Base-by-base conservation (phyloP, 2,888 invertebrate genomes). In the Epistrophe eligans region DNA sequence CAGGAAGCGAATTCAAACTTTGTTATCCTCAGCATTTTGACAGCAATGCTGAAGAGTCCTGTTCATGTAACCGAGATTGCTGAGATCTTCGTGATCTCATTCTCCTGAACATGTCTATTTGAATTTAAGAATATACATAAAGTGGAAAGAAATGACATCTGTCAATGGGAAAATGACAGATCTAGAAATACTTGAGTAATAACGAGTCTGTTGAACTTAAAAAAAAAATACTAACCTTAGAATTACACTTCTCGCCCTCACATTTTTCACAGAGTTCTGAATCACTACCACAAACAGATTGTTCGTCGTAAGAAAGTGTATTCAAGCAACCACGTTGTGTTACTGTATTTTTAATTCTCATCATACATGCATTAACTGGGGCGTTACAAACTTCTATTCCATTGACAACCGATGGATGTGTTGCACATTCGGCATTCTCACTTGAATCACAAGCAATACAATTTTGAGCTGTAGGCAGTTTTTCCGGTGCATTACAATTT, bases 371-470 rank as follows among this genome's bases (percentile, higher is more conserved):
- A 4, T 88, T 74, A 35, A 84, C 71, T 4, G 90, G 90, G 0
- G 89, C 89, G 3, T 43, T 45, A 28, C 92, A 92, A 4, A 24
- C 76, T 7, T 89, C 83, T 0, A 84, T 88, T 9, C 43, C 35
- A 4, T 28, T 81, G 0, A 91, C 84, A 0, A 50, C 24, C 0
- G 48, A 28, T 5, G 92, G 91, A 50, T 90, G 82, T 74, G 91
- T 91, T 1, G 91, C 91, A 67, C 92, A 92, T n/a, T 88, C 77
- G 3, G 84, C 88, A 4, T 89, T 88, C 28, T 74, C 88, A 60
- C 88, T 90, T 11, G 92, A 92, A 76, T 92, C 90, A 7, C 92
- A 92, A 6, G 88, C 45, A 1, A 92, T 0, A 64, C 92, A 92
- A 4, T 66, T 85, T 24, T 76, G 88, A 2, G 77, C 73, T 0